phyloP scores from a whole-genome alignment of 2,113 vertebrate genomes.

The Microtus richardsoni region DNA sequence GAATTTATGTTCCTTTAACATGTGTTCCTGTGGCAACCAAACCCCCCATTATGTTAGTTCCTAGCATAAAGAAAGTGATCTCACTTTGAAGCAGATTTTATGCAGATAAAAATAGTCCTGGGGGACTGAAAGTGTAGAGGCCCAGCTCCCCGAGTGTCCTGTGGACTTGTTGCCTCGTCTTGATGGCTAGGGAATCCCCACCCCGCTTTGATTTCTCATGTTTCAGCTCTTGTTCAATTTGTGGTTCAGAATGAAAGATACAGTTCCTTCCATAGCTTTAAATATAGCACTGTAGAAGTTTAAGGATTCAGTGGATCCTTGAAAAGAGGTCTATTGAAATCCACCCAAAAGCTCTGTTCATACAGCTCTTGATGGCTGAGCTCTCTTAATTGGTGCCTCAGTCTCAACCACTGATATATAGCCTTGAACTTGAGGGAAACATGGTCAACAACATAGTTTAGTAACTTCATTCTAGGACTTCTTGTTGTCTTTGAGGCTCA shows the following conservation, averaged over 20 bases:
- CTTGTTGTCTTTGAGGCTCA: neutral
- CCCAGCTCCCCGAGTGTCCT: neutral
- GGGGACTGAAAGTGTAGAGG: neutral
- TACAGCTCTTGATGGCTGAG: neutral
- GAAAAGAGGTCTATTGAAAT: neutral
- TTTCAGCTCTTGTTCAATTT: neutral
- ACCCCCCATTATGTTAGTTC: neutral
- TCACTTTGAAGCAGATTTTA: slow-evolving; percentile 14
- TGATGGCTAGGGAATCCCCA: neutral
- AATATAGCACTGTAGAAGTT: neutral
- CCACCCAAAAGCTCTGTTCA: neutral
- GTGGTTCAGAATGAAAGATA: neutral
- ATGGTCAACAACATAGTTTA: no score
- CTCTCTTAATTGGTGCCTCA: neutral
- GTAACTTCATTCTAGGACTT: neutral
- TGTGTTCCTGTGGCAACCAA: neutral
- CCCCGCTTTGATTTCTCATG: neutral
- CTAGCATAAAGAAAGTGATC: neutral
- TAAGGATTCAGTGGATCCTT: neutral
- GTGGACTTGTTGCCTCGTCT: neutral
- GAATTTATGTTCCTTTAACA: neutral
- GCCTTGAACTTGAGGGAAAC: neutral
- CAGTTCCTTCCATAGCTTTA: slow-evolving; percentile 13
- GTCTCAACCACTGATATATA: neutral
- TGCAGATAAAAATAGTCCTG: neutral